Conservation (phyloP, 1,140 invertebrate genomes). For the Eubasilissa regina region DNA sequence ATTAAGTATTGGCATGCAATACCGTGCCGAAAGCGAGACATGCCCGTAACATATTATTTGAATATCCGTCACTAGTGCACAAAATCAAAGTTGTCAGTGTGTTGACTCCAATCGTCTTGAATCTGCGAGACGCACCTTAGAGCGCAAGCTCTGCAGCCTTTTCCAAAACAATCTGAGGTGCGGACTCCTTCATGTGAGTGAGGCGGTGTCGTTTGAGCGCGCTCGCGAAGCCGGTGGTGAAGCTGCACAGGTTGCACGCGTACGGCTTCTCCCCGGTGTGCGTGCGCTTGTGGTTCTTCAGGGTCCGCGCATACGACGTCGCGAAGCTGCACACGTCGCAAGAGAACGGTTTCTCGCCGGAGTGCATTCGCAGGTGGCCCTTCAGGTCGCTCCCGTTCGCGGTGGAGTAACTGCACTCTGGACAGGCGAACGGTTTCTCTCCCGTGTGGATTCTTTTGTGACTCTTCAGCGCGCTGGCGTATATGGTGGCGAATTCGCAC, state of each 20-base stretch:
- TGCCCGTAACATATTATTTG: too few relatives aligned
- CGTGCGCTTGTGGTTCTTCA: constrained; percentile 6
- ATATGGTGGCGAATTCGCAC: neutral
- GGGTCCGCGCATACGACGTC: neutral
- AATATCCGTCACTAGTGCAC: too few relatives aligned
- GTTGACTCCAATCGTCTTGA: too few relatives aligned
- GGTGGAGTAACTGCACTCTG: neutral
- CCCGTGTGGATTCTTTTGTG: neutral
- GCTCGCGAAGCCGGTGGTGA: neutral
- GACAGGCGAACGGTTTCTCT: neutral
- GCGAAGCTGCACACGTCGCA: neutral
- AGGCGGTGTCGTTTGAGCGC: neutral
- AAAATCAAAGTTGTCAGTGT: too few relatives aligned
- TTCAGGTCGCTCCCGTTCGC: neutral
- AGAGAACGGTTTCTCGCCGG: constrained; percentile 4
- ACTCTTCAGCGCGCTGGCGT: neutral
- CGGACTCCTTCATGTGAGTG: neutral
- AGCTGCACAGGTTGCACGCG: constrained; percentile 13
- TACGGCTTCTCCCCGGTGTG: constrained; percentile 18
- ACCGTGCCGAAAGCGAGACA: too few relatives aligned
- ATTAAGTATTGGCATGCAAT: too few relatives aligned
- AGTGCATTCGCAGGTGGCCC: neutral
- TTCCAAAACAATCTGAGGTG: too few relatives aligned
- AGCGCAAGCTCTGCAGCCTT: too few relatives aligned
- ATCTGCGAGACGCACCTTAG: too few relatives aligned